Conservation (phyloP, 1,140 invertebrate species). For the Ditylenchus dipsaci region DNA sequence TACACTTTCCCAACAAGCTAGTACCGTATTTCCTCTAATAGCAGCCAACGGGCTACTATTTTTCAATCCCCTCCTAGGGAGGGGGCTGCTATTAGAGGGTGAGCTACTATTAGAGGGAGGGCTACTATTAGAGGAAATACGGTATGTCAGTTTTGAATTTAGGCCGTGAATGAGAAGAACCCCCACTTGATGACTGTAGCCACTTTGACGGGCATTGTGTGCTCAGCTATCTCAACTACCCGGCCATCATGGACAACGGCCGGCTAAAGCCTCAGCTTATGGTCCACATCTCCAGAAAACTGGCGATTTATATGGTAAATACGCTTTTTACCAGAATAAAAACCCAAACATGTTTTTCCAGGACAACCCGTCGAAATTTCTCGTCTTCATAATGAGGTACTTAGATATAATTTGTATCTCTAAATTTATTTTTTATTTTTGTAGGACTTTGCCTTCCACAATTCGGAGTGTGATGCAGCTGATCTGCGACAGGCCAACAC, state of each 20-base stretch:
- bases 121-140: too few species aligned
- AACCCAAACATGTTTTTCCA: too few species aligned
- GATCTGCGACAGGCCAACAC: conserved; percentile 78
- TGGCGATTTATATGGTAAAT: conserved; percentile 68
- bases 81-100: too few species aligned
- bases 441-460: conserved; percentile 76
- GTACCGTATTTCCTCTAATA: too few species aligned
- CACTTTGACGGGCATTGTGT: conserved; percentile 82
- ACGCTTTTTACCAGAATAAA: too few species aligned
- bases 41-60: too few species aligned
- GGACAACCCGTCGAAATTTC: conserved; percentile 85
- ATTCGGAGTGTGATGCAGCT: conserved; percentile 74
- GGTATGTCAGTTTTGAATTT: conserved; percentile 15
- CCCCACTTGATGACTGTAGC: conserved; percentile 89
- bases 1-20: too few species aligned
- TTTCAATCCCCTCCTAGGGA: too few species aligned
- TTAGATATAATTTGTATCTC: not conserved
- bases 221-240: conserved; percentile 68
- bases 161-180: conserved; percentile 65
- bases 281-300: conserved; percentile 68
- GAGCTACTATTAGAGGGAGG: too few species aligned
- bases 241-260: conserved; percentile 79
- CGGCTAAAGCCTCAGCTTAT: conserved; percentile 68
- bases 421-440: not conserved
- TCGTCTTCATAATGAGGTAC: conserved; percentile 68